phyloP scores from a whole-genome alignment of 2,888 invertebrate genomes.

The Lamellibrachia satsuma region DNA sequence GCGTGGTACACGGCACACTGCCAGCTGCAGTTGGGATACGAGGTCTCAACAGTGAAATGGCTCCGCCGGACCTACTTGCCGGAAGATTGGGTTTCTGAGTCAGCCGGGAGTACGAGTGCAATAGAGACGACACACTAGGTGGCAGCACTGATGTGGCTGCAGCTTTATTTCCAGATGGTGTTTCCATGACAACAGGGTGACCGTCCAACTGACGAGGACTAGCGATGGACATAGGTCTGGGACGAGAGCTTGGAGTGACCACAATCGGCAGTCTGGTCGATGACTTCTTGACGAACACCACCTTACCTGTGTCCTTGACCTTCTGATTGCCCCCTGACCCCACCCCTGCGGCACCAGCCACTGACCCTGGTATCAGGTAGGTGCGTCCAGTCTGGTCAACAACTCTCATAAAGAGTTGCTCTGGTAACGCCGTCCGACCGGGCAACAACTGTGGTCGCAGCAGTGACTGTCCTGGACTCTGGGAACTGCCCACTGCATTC shows the following conservation, averaged over 20 bases:
- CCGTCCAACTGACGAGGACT: not conserved
- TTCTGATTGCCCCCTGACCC: not conserved
- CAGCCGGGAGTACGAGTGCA: not conserved
- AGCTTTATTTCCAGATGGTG: no score
- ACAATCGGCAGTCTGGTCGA: not conserved
- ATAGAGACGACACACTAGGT: not conserved
- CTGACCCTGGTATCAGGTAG: not conserved
- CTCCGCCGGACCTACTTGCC: not conserved
- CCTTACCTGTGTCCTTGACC: not conserved
- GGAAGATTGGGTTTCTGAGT: not conserved
- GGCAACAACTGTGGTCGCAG: not conserved
- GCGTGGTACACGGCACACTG: not conserved
- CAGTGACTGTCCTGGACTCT: not conserved
- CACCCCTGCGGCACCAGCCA: not conserved
- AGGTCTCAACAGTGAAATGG: not conserved
- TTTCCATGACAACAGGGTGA: not conserved
- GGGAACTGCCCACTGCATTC: not conserved
- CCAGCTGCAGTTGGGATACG: not conserved
- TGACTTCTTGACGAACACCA: not conserved
- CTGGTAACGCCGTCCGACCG: not conserved
- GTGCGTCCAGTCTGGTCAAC: not conserved
- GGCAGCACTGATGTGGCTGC: not conserved
- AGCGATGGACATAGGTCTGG: not conserved
- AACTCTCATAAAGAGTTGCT: not conserved
- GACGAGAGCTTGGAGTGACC: not conserved